A percentile compares a stretch with the other conserved stretches of the same genome.
Conservation (phyloP, 2,888 invertebrate species). For the Gasteruption jaculator region DNA sequence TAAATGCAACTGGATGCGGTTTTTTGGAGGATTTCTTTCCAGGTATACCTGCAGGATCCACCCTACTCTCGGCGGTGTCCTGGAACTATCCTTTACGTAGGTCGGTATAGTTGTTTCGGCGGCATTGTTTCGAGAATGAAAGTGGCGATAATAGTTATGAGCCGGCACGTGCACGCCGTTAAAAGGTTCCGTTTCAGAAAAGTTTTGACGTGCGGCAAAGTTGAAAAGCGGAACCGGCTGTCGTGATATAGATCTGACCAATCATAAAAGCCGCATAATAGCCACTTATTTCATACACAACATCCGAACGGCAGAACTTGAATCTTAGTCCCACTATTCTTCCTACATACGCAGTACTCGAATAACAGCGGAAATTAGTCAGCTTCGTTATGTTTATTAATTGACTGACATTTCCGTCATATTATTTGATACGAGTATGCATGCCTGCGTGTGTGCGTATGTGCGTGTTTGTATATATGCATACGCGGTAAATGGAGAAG, state of each 20-base stretch:
- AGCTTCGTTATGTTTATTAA: constrained; percentile 52
- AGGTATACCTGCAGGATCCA: no score
- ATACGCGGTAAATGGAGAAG: neutral
- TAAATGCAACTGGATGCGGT: no score
- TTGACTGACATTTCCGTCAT: constrained; percentile 52
- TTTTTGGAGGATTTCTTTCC: no score
- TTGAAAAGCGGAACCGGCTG: constrained; percentile 51
- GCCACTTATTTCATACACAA: constrained; percentile 46
- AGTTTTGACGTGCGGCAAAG: constrained; percentile 43
- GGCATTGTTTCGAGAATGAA: no score
- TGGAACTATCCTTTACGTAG: no score
- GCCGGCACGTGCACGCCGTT: constrained; percentile 45
- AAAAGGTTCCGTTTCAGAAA: constrained; percentile 42
- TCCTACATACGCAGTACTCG: constrained; percentile 30
- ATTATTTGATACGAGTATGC: constrained; percentile 40
- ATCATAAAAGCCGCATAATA: constrained; percentile 50
- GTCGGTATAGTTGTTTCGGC: no score
- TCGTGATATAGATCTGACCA: constrained; percentile 52
- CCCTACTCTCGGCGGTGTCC: no score
- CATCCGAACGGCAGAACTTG: no score
- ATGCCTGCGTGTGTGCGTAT: constrained; percentile 3
- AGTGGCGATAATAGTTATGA: no score
- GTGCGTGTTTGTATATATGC: neutral
- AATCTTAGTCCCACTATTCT: no score
- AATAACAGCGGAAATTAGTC: constrained; percentile 50